Percentiles rank a stretch among this genome's conserved stretches.
phyloP scores from a whole-genome alignment of 2,797 vertebrate genomes.

The Phrynocephalus vlangalii region DNA sequence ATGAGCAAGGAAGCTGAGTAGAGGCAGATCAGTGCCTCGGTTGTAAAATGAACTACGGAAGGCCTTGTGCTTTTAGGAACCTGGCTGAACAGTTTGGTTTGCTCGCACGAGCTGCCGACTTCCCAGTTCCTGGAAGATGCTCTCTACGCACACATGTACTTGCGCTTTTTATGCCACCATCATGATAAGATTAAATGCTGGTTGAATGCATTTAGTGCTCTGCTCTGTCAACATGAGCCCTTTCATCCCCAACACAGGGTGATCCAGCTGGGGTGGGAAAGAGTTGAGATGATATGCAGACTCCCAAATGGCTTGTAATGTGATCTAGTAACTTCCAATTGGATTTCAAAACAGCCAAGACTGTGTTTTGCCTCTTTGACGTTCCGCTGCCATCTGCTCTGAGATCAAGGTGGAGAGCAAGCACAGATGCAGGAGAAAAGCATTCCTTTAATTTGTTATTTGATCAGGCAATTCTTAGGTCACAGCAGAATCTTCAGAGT shows the following conservation, averaged over 20 bases:
- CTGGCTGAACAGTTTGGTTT: background rate
- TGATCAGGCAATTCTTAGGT: slow-evolving; percentile 21
- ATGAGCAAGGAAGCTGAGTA: background rate
- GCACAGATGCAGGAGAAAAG: slow-evolving; percentile 42
- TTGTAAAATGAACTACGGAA: background rate
- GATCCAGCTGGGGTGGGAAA: slow-evolving; percentile 11
- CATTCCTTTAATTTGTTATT: slow-evolving; percentile 14
- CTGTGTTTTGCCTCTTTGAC: slow-evolving; percentile 61
- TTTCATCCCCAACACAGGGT: background rate
- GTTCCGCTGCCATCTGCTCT: slow-evolving; percentile 58
- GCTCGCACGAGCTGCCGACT: background rate
- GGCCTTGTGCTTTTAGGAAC: background rate
- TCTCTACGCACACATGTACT: background rate
- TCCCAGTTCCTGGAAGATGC: background rate
- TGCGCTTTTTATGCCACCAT: background rate
- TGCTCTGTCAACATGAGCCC: background rate
- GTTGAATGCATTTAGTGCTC: slow-evolving; percentile 4
- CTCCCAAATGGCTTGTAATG: slow-evolving; percentile 10
- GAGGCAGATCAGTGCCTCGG: background rate
- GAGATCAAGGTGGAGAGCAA: slow-evolving; percentile 56
- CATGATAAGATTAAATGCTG: slow-evolving; percentile 8
- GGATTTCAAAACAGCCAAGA: slow-evolving; percentile 69
- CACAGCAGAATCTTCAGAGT: accelerated
- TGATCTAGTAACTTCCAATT: slow-evolving; percentile 60
- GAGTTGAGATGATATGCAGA: background rate